Conservation (phyloP, 2,888 invertebrate species). For the Bellardia pandia region DNA sequence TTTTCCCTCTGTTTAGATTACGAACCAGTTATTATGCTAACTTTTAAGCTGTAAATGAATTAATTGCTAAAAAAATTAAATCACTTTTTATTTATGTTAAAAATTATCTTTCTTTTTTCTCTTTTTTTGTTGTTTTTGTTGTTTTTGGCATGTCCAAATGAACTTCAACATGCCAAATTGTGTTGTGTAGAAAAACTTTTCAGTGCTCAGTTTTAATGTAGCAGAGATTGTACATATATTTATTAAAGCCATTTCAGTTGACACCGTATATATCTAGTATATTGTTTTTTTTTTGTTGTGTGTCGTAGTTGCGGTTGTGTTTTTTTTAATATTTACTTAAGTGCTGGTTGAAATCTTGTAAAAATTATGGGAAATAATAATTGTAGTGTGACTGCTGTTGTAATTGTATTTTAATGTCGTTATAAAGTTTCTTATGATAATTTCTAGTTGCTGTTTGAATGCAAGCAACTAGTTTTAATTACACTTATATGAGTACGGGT, state of each 20-base stretch:
- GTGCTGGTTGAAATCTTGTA: conserved; percentile 27
- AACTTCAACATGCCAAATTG: conserved; percentile 53
- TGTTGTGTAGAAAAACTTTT: conserved; percentile 5
- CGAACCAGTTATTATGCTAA: conserved; percentile 30
- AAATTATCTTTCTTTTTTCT: background rate
- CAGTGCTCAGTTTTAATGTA: conserved; percentile 4
- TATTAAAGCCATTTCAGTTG: background rate
- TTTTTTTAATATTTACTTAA: conserved; percentile 31
- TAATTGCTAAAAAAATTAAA: conserved; percentile 53
- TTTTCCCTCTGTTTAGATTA: background rate
- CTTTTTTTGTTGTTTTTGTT: too few species aligned
- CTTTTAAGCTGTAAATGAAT: conserved; percentile 35
- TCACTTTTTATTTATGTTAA: conserved; percentile 9
- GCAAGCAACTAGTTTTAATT: conserved; percentile 65
- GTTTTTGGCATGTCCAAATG: conserved; percentile 24
- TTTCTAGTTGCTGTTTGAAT: conserved; percentile 55
- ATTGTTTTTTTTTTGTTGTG: too few species aligned
- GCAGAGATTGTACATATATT: background rate
- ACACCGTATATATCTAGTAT: conserved; percentile 2
- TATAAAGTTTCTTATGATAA: conserved; percentile 62
- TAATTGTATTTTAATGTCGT: conserved; percentile 35
- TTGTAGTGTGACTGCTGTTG: conserved; percentile 16
- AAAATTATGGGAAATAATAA: conserved; percentile 65
- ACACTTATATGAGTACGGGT: conserved; percentile 9
- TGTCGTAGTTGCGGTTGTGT: conserved; percentile 15